A percentile compares a stretch with the other conserved stretches of the same genome.
Conservation (phyloP, 2,113 vertebrate genomes). For the Sturnus vulgaris region DNA sequence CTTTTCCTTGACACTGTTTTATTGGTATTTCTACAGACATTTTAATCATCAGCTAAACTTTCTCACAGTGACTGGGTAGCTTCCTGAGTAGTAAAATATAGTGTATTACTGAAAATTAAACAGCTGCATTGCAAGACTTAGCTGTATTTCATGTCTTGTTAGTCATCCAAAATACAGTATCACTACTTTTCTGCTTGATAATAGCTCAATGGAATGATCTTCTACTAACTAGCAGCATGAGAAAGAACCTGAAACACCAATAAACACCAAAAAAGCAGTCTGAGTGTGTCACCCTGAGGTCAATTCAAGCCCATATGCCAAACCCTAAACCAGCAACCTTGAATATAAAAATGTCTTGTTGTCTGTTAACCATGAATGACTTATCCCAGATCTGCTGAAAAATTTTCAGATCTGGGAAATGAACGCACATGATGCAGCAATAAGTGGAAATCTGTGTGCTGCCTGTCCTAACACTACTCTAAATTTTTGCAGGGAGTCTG, state of each 20-base stretch:
- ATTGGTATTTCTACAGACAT: background rate
- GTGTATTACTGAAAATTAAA: background rate
- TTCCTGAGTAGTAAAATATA: background rate
- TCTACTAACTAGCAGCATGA: background rate
- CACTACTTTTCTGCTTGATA: background rate
- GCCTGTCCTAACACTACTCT: background rate
- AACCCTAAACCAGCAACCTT: background rate
- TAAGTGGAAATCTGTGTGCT: background rate
- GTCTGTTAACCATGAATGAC: background rate
- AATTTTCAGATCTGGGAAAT: background rate
- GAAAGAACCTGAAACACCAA: background rate
- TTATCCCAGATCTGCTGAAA: background rate
- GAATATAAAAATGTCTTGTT: background rate
- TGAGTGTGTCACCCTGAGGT: background rate
- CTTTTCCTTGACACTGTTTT: background rate
- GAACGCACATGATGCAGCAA: background rate
- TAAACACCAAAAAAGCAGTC: no score
- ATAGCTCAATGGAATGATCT: background rate
- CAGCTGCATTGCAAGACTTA: background rate
- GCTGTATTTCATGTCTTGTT: background rate
- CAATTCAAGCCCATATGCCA: background rate
- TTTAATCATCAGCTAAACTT: background rate
- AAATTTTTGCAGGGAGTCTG: rapidly evolving
- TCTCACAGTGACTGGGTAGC: background rate
- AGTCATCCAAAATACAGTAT: background rate